Evolutionary conservation across 2,888 invertebrate genomes (phyloP), one percentile per base, ranked within the genome.

Genomic region (Cosmorhoe ocellata): DNA sequence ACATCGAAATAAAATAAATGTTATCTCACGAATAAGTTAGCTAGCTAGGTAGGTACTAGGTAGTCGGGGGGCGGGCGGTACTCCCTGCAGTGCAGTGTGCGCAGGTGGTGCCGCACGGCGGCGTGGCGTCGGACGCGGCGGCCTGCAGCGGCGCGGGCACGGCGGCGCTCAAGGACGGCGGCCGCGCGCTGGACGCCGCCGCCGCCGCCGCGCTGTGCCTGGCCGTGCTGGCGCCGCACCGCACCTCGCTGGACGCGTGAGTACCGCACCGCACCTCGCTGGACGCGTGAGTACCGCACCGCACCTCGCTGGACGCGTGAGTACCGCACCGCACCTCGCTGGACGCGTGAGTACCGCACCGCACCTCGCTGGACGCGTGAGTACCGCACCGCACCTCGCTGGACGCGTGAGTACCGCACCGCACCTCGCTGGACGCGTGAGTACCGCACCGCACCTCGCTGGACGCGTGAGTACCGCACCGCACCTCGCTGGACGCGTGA

Each of bases 171-270:
- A 92, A 93, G 76, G 47, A 93, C 91, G 84, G 94, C 93, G 95
- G 95, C n/a, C 93, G 93, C 80, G 93, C 96, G 14, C 90, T 95
- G 0, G 96, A 96, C 88, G 96, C 95, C 46, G 94, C 95, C 26
- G 91, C 94, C 43, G 94, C 94, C 27, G 91, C 94, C 40, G 92
- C 94, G 32, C 91, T 96, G 51, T 97, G 96, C 78, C 91, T 95
- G 61, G 92, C 94, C 38, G 93, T 95, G 27, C 91, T 94, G 13
- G 91, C 94, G 61, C 94, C 95, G 41, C 95, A 96, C 69, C 87
- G 92, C 62, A 94, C 94, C 22, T 94, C 96, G 27, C 84, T 96
- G 31, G 96, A 96, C 74, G 95, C 33, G 33, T 33, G 33, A 33
- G 33, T 33, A 18, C 14, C 14, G 1, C 33, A n/a, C 33, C n/a